Evolutionary conservation across 23 tunicate genomes (phyloP), one percentile per base, ranked within the genome.

Genomic region (Diplosoma virens): DNA sequence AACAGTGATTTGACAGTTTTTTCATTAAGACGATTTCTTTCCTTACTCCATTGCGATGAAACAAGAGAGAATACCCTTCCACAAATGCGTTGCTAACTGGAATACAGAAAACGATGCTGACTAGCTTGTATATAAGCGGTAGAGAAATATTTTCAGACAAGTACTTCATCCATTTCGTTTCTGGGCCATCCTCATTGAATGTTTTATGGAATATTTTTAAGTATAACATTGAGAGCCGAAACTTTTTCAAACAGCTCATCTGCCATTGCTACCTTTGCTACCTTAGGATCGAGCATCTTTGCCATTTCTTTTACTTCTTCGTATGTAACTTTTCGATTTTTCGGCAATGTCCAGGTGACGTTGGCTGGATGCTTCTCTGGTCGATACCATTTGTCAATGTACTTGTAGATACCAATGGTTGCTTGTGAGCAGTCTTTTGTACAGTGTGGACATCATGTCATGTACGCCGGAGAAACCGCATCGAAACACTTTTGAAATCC

Each of bases 321-420:
- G 66, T 59, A 21, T 17, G 26, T 0, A 24, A 50, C 32, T 72
- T 24, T 28, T 72, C 28, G 0, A 21, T 72, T 25, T 72, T 53
- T 50, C 71, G 48, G 71, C 78, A 72, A 22, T 25, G 78, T 72
- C 70, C 71, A 72, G 78, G 48, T 53, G 24, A 72, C 21, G 78
- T 72, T 21, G 23, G 25, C 32, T 50, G 72, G 72, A 50, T 72
- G 71, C 78, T 72, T 53, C 25, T 71, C 77, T 21, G 7, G 30
- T 71, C 77, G 77, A 71, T 71, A 71, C 77, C 77, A 47, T 25
- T 47, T 47, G 70, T 48, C 35, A 54, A n/a, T n/a, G n/a, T n/a
- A n/a, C n/a, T n/a, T 61, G 30, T n/a, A 28, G n/a, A n/a, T 61
- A 61, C 69, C 69, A 61, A 7, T 35, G 28, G 28, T 61, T 61